Conservation (phyloP, 2,797 vertebrate genomes). For the Capromys pilorides region DNA sequence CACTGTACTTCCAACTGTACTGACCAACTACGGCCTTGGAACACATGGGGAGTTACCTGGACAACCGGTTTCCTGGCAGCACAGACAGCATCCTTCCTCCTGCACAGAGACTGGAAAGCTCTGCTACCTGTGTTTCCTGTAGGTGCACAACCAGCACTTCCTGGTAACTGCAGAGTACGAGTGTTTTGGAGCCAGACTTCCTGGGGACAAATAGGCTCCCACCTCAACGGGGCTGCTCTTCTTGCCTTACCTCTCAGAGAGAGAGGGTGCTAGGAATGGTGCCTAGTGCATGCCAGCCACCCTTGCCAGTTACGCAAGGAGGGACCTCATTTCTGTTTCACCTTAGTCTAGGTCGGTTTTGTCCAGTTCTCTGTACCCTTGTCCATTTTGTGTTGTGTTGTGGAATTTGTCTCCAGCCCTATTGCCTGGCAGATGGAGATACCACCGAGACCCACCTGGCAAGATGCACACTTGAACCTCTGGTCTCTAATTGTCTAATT, state of each 20-base stretch:
- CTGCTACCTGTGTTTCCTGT: fast-evolving
- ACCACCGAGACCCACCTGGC: not conserved
- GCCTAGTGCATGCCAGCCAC: fast-evolving
- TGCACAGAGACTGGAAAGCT: not conserved
- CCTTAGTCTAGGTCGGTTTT: not conserved
- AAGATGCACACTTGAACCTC: slow-evolving; percentile 6
- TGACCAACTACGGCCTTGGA: not conserved
- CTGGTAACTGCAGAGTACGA: fast-evolving
- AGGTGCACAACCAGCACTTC: fast-evolving
- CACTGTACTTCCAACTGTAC: too few species aligned
- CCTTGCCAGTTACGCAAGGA: too few species aligned
- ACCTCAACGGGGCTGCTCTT: not conserved
- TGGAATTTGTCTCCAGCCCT: not conserved
- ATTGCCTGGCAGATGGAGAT: not conserved
- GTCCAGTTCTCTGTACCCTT: not conserved
- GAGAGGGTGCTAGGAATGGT: fast-evolving
- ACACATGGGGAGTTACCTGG: not conserved
- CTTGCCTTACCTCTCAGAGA: not conserved
- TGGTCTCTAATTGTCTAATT: slow-evolving; percentile 56
- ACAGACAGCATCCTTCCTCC: fast-evolving
- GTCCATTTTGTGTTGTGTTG: not conserved
- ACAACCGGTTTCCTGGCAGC: not conserved
- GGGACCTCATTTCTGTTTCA: not conserved
- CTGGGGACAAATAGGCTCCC: not conserved
- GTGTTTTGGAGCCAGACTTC: fast-evolving